These are phyloP conservation scores for Heteromormyrus szaboi DNA, from an alignment of 2,797 vertebrate genomes.

Conservation along the genomic window DNA sequence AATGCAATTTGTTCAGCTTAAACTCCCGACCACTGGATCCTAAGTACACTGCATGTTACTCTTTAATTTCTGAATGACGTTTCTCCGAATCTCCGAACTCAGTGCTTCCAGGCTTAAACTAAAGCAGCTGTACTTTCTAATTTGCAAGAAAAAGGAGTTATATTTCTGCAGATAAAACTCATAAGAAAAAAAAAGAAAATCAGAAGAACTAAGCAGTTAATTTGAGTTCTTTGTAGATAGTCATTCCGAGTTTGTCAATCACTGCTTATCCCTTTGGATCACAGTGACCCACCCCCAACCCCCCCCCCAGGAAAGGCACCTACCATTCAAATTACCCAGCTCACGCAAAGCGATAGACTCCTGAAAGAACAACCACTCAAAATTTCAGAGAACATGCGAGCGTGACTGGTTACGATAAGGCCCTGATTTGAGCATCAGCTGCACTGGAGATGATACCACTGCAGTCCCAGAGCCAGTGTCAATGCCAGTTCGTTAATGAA, in stretches of 20 bases:
- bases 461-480: neutral
- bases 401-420: neutral
- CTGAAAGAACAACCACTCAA: neutral
- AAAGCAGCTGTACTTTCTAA: neutral
- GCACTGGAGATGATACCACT: neutral
- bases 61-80: neutral
- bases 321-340: neutral
- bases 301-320: neutral
- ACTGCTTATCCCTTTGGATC: neutral
- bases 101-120: too few relatives aligned
- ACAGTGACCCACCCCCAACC: neutral
- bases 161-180: neutral
- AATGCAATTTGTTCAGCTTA: neutral
- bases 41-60: neutral
- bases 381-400: neutral
- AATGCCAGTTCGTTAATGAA: neutral
- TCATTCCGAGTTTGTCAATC: neutral
- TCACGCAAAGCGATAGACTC: neutral
- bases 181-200: neutral
- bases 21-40: neutral
- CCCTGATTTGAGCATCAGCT: neutral
- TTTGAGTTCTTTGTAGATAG: neutral
- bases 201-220: neutral
- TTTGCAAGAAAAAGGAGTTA: neutral
- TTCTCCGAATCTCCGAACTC: neutral